Base-by-base conservation (phyloP, 1,140 invertebrate species). In the Cardiocondyla obscurior region DNA sequence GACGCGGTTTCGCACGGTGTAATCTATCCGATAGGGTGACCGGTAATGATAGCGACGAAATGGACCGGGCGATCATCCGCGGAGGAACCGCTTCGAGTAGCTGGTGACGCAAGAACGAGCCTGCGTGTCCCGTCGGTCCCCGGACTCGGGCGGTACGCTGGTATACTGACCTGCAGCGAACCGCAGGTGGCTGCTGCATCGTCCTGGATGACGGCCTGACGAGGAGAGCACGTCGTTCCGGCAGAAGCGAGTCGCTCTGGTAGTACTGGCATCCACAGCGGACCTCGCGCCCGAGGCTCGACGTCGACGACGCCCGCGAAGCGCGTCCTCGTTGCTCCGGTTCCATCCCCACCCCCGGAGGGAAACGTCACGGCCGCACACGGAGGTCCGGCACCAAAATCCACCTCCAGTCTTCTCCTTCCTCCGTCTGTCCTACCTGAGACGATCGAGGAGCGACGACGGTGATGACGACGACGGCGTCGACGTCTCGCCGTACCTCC, bases 181-280 rank as follows among this genome's bases (percentile, higher is more conserved):
- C 81, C 77, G 86, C 65, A 77, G 83, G 77, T 74, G 85, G 88
- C 73, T 84, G 86, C 86, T 86, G 87, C 81, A 79, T 88, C 65
- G 82, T 85, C 83, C 90, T 91, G 19, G 90, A 91, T 25, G 92
- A 86, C 57, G 90, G 89, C 81, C 88, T 88, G 62, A 95, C 95
- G 60, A 95, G 93, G 81, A 96, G 95, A 91, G 96, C 96, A 49
- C 95, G 94, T 88, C 96, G 94, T 93, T 97, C 96, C 60, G 97
- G 97, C 84, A 97, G 93, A 88, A 97, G 92, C 76, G 96, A 97
- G 91, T 97, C 96, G 90, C 96, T 96, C 94, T 97, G 96, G 93
- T 96, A 98, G 94, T 96, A 97, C 94, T 97, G 97, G 94, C 97
- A 97, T 81, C 95, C 97, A 93, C 97, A 97, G 77, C 97, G 96